Base-by-base conservation (phyloP, 2,797 vertebrate genomes). In the Myoxocephalus aenaeus region DNA sequence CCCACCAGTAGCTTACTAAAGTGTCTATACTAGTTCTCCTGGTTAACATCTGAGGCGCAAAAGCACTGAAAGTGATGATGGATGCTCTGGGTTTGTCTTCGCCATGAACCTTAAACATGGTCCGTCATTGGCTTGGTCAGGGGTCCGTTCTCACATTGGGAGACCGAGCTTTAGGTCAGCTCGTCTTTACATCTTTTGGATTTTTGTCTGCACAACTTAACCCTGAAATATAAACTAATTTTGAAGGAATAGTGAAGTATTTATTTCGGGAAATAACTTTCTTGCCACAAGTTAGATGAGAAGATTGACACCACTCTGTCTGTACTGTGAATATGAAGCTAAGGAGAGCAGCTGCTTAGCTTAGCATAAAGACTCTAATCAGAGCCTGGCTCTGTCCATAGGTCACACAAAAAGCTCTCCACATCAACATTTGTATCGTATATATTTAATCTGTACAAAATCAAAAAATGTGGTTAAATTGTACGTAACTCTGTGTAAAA, bases 1-100 rank as follows among this genome's bases (percentile, higher is more conserved):
- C 75, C 70, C 65, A 36, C 69, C 82, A 86, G 72, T 4, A 65
- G 34, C 15, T 66, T 38, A 65, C 73, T 90, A 71, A 88, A 77
- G 75, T 69, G 34, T 83, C 87, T 93, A 92, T 20, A 77, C 77
- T 83, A 85, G 65, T 65, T 74, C 15, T 85, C 83, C 57, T 80
- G 73, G 38, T 72, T 81, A 75, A 88, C 70, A 75, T 70, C 25
- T 13, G 77, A 69, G 89, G 81, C 83, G 27, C 87, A 90, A 90
- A 89, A 79, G 90, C 89, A 83, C 91, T 89, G 91, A 85, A 90
- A 87, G 63, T 58, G 2, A 42, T 17, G 54, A 70, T 56, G 14
- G 57, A 68, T 56, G 70, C 48, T 75, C 64, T 53, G 22, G 6
- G 42, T 44, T 20, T 22, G 42, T 65, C n/a, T 3, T 9, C 20